A percentile compares a stretch with the other conserved stretches of the same genome.
Conservation (phyloP, 1,140 invertebrate genomes). For the Monochamus saltuarius region DNA sequence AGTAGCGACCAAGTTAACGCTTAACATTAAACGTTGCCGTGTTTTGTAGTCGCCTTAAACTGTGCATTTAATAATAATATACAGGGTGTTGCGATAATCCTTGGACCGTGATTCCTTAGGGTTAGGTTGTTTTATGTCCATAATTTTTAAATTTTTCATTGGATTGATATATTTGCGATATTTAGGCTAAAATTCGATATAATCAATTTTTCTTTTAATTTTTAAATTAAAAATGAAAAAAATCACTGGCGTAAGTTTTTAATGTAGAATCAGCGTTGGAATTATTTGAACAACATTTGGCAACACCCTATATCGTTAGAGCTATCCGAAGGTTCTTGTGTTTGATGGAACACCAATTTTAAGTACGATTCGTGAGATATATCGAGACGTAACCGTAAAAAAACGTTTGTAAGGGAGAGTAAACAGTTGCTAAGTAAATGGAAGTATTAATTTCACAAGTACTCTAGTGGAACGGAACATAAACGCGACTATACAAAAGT, state of each 20-base stretch:
- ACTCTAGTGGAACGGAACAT: constrained; percentile 4
- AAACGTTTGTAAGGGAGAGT: background rate
- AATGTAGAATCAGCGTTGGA: no score
- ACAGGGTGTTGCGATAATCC: background rate
- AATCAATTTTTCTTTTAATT: no score
- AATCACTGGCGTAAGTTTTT: no score
- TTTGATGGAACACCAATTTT: background rate
- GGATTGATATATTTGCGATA: no score
- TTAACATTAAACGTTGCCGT: background rate
- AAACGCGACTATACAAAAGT: constrained; percentile 36
- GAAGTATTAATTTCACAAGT: background rate
- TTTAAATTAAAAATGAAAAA: no score
- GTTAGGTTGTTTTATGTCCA: no score
- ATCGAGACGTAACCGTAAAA: background rate
- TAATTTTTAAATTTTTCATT: no score
- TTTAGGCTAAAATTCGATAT: no score
- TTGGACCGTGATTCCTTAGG: background rate
- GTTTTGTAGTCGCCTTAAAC: background rate
- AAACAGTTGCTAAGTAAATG: no score
- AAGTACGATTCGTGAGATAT: background rate
- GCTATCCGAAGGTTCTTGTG: background rate
- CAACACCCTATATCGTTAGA: no score
- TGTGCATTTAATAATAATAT: background rate
- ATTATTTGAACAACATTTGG: no score
- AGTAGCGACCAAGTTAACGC: background rate